Percentiles rank a stretch among this genome's conserved stretches.
Evolutionary conservation across 2,113 vertebrate species (phyloP).

Genomic region (Pelodiscus sinensis): DNA sequence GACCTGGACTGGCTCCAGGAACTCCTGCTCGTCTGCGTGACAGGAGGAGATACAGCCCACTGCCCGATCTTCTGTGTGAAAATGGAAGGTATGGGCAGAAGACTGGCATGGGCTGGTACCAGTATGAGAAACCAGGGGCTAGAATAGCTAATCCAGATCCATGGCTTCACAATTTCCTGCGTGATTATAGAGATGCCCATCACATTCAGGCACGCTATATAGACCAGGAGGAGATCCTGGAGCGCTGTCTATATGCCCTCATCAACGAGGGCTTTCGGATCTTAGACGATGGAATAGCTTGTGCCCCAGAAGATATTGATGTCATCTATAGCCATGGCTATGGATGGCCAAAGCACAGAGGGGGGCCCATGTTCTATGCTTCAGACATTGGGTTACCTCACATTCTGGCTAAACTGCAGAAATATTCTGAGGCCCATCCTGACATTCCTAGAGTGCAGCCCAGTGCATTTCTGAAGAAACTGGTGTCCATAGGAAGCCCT

Average conservation of each 20-base stretch:
- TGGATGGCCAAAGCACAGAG: constrained; percentile 88
- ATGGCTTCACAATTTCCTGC: constrained; percentile 83
- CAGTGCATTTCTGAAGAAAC: constrained; percentile 82
- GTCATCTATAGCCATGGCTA: constrained; percentile 90
- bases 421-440: constrained; percentile 81
- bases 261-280: constrained; percentile 91
- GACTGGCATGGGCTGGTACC: constrained; percentile 89
- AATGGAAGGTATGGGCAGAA: constrained; percentile 90
- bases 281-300: constrained; percentile 87
- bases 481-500: constrained; percentile 86
- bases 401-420: constrained; percentile 84
- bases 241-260: constrained; percentile 87
- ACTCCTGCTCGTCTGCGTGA: constrained; percentile 72
- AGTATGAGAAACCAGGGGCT: constrained; percentile 83
- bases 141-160: constrained; percentile 83
- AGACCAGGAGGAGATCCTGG: constrained; percentile 86
- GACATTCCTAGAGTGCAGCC: constrained; percentile 86
- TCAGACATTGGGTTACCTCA: constrained; percentile 82
- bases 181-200: constrained; percentile 81
- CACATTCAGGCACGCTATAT: constrained; percentile 77
- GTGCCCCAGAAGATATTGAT: constrained; percentile 90
- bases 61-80: constrained; percentile 90
- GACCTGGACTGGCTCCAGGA: constrained; percentile 58
- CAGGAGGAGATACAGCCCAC: constrained; percentile 84
- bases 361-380: constrained; percentile 94